Base-by-base conservation (phyloP, 2,113 vertebrate species). In the Corydoras maculifer region DNA sequence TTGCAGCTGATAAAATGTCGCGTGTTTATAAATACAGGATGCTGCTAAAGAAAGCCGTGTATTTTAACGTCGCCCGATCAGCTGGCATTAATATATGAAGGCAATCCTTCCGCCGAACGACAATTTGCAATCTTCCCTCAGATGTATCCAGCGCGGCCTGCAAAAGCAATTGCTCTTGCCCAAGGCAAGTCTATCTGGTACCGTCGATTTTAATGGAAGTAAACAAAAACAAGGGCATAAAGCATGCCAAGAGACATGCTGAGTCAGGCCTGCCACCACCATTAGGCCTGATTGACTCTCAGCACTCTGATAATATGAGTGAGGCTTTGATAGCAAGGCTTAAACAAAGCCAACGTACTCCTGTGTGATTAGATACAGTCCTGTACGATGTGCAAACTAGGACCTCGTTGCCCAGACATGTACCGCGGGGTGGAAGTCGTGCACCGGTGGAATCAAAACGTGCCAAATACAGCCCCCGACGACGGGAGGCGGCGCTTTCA, bases 211-310 rank as follows among this genome's bases (percentile, higher is more conserved):
- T 65, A 74, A 74, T 68, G 49, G 49, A 51, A 65, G 68, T 77
- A 77, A 79, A 77, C 64, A 77, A 77, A 43, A 62, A 60, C 25
- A 4, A 66, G 68, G 31, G 53, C 65, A 77, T 77, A 72, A 77
- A 72, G 55, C 55, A 79, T 58, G 58, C 53, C 50, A 68, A 48
- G 9, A 3, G 30, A 60, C 59, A 29, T 55, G 78, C 75, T 77
- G 78, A 74, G 68, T 68, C 65, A 72, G 65, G 9, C 25, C 50
- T 62, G 32, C 63, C 59, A 68, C 48, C 29, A 54, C 65, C 51
- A 75, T 69, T 73, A 73, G 48, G 58, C 61, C 62, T 65, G 59
- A 61, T 53, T 53, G 61, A 58, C 67, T 75, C 67, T 64, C 73
- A 31, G 14, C 13, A 53, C 58, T 58, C 69, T 71, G 53, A 15